A percentile compares a stretch with the other conserved stretches of the same genome.
phyloP scores from a whole-genome alignment of 2,888 invertebrate species.

The Cremastinae sp. region DNA sequence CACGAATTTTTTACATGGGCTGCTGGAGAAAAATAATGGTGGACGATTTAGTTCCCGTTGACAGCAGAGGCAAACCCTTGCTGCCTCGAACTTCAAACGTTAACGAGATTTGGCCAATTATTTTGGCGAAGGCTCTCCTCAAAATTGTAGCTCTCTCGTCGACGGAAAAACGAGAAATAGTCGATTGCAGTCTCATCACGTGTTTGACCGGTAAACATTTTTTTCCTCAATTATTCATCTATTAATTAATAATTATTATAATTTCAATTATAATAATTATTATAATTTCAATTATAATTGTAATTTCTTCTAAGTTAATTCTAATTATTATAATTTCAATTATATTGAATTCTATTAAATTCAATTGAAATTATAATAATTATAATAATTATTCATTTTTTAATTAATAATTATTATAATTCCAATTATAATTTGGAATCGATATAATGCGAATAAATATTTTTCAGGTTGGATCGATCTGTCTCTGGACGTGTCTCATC shows the following conservation, averaged over 20 bases:
- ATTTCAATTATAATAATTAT: no score
- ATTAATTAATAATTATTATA: no score
- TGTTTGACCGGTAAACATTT: slow-evolving; percentile 81
- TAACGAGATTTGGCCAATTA: slow-evolving; percentile 81
- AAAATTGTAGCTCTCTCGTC: slow-evolving; percentile 79
- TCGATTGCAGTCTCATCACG: slow-evolving; percentile 79
- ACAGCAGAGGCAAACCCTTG: slow-evolving; percentile 73
- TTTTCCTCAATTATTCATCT: no score
- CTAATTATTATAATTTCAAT: no score
- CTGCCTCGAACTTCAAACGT: slow-evolving; percentile 75
- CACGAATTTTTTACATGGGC: slow-evolving; percentile 81
- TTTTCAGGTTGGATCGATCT: slow-evolving; percentile 69
- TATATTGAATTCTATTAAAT: no score
- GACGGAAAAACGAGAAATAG: slow-evolving; percentile 73
- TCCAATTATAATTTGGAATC: no score
- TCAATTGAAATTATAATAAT: no score
- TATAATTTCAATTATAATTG: slow-evolving; percentile 1
- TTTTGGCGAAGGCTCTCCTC: slow-evolving; percentile 80
- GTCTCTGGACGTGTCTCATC: slow-evolving; percentile 60
- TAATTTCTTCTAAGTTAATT: no score
- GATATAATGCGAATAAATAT: no score
- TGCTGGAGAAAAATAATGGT: slow-evolving; percentile 80
- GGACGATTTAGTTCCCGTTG: slow-evolving; percentile 80
- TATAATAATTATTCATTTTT: no score
- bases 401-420: no score